Evolutionary conservation across 1,140 invertebrate genomes (phyloP), one percentile per base, ranked within the genome.

Genomic region (Cotesia typhae): DNA sequence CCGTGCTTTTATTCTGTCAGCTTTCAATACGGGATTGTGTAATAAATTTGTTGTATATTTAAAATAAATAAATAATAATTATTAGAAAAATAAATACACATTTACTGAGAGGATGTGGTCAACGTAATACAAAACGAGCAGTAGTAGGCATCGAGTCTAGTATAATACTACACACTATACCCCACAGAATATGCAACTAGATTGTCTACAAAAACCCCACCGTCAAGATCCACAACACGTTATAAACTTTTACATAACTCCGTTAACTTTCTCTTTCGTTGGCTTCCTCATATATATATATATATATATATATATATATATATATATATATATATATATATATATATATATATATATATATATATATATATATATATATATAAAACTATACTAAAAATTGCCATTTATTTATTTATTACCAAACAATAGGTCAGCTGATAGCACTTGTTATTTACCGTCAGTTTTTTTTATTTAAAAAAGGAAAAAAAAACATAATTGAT

Each of bases 181-280:
- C 17, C 17, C 17, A 47, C 41, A 47, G 6, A 47, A 47, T 10
- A 47, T 47, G 10, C 41, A 47, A 47, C 41, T 47, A 47, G 41
- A 47, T 47, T 10, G 41, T 47, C 41, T 47, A 47, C 41, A 47
- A 61, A 53, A 73, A 70, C 51, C 51, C 53, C 28, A 64, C 53
- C 64, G 65, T 68, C 38, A 74, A 63, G 52, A 53, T 37, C 7
- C 74, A 77, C 71, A 67, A 76, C 70, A 72, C 67, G 70, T 63
- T 47, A 47, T 47, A 76, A 79, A 82, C 77, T 81, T 86, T 86
- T 86, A 84, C 80, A 78, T 86, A 85, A 86, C 78, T 51, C 68
- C 10, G 14, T 47, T 67, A 72, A 83, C 84, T 86, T 85, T 86
- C 84, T 81, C 84, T 73, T 79, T 80, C 76, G 67, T 70, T 72